These are phyloP conservation scores for Drosophila varians DNA, from an alignment of 1,140 invertebrate genomes.

Conservation along the genomic window DNA sequence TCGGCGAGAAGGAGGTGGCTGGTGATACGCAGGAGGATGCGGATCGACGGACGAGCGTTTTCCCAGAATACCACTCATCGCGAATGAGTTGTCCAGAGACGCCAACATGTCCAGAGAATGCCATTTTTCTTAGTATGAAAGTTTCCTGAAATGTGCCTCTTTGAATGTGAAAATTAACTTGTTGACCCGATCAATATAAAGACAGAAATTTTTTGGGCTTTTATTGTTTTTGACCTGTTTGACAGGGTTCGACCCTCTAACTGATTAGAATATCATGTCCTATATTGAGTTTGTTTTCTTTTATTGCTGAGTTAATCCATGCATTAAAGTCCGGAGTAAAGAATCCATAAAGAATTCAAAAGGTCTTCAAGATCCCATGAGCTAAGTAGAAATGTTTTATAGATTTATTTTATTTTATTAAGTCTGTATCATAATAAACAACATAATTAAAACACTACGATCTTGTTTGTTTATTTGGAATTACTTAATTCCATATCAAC, in stretches of 20 bases:
- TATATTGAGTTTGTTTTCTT: background rate
- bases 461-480: slow-evolving; percentile 78
- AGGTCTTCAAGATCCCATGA: too few relatives aligned
- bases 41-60: background rate
- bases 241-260: background rate
- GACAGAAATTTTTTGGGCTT: background rate
- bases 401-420: background rate
- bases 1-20: background rate
- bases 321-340: background rate
- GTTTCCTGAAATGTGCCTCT: background rate
- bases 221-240: background rate
- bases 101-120: background rate
- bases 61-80: background rate
- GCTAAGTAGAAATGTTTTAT: too few relatives aligned
- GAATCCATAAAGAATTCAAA: too few relatives aligned
- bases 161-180: background rate
- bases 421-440: background rate
- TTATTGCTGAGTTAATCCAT: background rate
- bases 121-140: background rate
- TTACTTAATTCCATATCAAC: slow-evolving; percentile 83
- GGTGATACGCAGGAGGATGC: background rate
- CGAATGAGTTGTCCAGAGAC: background rate
- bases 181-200: background rate
- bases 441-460: slow-evolving; percentile 3
- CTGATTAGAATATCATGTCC: background rate